Evolutionary conservation across 2,797 vertebrate species (phyloP).

Genomic region (Anguilla megastoma): DNA sequence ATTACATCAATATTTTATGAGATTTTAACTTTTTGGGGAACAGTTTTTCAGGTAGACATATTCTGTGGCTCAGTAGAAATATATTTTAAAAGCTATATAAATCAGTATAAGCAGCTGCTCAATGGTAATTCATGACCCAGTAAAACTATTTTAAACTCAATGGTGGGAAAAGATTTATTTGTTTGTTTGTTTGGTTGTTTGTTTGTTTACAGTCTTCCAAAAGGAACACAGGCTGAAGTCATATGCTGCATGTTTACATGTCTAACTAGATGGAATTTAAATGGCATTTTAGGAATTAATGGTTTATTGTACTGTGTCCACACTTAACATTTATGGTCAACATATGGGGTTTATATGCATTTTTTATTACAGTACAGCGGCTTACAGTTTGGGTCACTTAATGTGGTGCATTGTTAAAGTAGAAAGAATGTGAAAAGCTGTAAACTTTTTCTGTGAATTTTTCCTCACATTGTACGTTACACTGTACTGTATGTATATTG

Average conservation of each 20-base stretch:
- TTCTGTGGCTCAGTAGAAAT: constrained; percentile 13
- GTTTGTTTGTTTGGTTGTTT: constrained; percentile 3
- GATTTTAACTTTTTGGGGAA: neutral
- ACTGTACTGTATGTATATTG: constrained; percentile 73
- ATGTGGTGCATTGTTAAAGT: constrained; percentile 58
- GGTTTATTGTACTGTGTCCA: constrained; percentile 58
- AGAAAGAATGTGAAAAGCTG: constrained; percentile 60
- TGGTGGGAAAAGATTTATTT: constrained; percentile 49
- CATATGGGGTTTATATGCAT: constrained; percentile 58
- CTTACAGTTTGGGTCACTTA: constrained; percentile 39
- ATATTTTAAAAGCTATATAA: constrained; percentile 9
- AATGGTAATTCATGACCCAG: neutral
- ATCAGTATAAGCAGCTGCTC: constrained; percentile 15
- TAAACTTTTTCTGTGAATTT: constrained; percentile 61
- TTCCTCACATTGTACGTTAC: constrained; percentile 61
- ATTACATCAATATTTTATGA: neutral
- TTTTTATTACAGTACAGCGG: constrained; percentile 55
- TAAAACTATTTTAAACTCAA: constrained; percentile 15
- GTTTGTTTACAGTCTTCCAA: constrained; percentile 63
- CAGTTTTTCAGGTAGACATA: constrained; percentile 13
- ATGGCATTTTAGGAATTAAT: constrained; percentile 55
- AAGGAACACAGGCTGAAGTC: constrained; percentile 57
- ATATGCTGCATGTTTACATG: constrained; percentile 67
- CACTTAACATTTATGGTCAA: constrained; percentile 51
- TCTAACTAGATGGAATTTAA: constrained; percentile 39